Conservation (phyloP, 2,113 vertebrate genomes). For the Labeo catla region DNA sequence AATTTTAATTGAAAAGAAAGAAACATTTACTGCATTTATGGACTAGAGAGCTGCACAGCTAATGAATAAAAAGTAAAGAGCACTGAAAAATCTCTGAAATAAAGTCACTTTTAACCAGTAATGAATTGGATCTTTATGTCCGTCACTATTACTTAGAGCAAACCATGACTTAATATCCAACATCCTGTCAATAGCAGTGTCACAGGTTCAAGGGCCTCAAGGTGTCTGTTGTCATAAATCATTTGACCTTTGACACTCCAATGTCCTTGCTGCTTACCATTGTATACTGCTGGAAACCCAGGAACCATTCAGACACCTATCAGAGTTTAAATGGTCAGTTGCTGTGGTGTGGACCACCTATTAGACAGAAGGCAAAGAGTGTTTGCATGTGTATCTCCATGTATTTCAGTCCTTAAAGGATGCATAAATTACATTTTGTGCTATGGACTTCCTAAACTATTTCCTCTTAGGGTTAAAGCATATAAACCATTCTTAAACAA, state of each 20-base stretch:
- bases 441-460: constrained; percentile 33
- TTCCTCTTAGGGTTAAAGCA: constrained; percentile 18
- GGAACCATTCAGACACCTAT: background rate
- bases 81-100: background rate
- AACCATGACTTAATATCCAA: constrained; percentile 50
- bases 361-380: background rate
- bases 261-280: constrained; percentile 18
- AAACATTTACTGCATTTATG: background rate
- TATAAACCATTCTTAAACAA: constrained; percentile 14
- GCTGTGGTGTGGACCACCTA: background rate
- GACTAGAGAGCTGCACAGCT: background rate
- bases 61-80: background rate
- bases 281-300: background rate
- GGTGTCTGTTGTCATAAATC: constrained; percentile 34
- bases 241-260: constrained; percentile 27
- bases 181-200: constrained; percentile 1
- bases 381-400: background rate
- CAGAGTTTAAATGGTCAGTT: background rate
- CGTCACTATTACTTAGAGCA: constrained; percentile 7
- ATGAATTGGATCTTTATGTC: background rate
- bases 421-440: constrained; percentile 19
- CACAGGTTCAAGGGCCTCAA: constrained; percentile 26
- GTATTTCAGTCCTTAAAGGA: background rate
- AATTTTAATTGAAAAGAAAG: background rate
- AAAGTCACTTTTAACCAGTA: background rate